Evolutionary conservation across 2,888 invertebrate species (phyloP), one percentile per base, ranked within the genome.

Genomic region (Polymixis flavicincta): DNA sequence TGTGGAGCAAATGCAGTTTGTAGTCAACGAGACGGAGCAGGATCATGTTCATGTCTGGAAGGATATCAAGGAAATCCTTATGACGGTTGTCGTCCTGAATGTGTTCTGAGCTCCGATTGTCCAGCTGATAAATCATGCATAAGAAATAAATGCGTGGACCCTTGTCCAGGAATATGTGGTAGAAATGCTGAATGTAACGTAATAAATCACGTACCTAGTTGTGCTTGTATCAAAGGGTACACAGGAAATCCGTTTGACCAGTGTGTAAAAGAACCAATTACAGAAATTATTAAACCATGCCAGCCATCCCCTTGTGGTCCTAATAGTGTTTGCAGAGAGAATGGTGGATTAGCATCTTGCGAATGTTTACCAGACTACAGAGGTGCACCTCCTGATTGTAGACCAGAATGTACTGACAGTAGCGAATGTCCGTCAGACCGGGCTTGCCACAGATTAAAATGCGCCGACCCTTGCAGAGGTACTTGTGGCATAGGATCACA

Each of bases 31-130:
- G 98, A 98, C 87, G 98, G 98, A 55, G 98, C 98, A 48, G 98
- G 98, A 37, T 97, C 98, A 71, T 98, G 98, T 91, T 97, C 97
- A 59, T 99, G 98, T 89, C 97, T 98, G 81, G 97, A 97, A 89
- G 98, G 98, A 86, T 98, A 98, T 91, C 97, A 97, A 90, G 98
- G 98, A 73, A 98, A 98, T 94, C 98, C 98, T 7, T 98, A 98
- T 89, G 98, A 98, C 93, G 98, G 98, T 61, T 98, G 99, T 90
- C 97, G 98, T 84, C 98, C 98, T 2, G 98, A 99, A 95, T 99
- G 99, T 92, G 98, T 98, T 54, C 96, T 98, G 3, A 98, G 98
- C 92, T 98, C 98, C 0, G 98, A 99, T 90, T 99, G 99, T 92
- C 97, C 98, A 52, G 97, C 98, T 4, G 98, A 98, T 90, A 98